phyloP scores from a whole-genome alignment of 2,888 invertebrate genomes.

The Choreutis nemorana region DNA sequence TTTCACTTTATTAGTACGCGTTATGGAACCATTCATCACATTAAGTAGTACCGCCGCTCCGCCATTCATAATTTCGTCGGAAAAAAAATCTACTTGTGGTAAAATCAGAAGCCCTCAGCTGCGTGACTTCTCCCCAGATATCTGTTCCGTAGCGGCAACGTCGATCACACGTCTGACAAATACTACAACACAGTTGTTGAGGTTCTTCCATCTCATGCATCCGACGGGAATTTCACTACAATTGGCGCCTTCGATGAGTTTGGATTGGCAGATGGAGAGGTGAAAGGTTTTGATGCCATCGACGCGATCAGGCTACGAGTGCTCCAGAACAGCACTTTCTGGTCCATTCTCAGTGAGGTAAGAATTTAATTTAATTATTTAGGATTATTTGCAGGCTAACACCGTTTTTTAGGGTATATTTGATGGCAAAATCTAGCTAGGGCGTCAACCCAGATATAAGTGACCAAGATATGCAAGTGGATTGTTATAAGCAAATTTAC shows the following conservation, averaged over 20 bases:
- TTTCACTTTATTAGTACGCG: too few species aligned
- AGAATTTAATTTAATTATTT: too few species aligned
- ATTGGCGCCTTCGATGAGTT: slow-evolving; percentile 81
- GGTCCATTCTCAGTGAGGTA: slow-evolving; percentile 93
- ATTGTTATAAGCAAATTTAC: too few species aligned
- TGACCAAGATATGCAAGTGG: too few species aligned
- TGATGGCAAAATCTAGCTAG: too few species aligned
- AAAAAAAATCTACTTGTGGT: too few species aligned
- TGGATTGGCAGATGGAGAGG: slow-evolving; percentile 80
- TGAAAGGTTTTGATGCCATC: slow-evolving; percentile 77
- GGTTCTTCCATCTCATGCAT: slow-evolving; percentile 64
- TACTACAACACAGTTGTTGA: slow-evolving; percentile 89
- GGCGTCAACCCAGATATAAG: too few species aligned
- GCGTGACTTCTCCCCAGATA: slow-evolving; percentile 63
- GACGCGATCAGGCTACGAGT: slow-evolving; percentile 79
- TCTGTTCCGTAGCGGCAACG: slow-evolving; percentile 87
- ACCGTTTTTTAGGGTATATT: too few species aligned
- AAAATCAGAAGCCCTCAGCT: slow-evolving; percentile 1
- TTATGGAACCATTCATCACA: too few species aligned
- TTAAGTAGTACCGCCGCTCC: too few species aligned
- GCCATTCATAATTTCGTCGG: too few species aligned
- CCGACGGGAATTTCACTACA: slow-evolving; percentile 70
- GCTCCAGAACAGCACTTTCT: slow-evolving; percentile 81
- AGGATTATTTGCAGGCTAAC: too few species aligned
- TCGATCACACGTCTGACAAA: slow-evolving; percentile 87